These are phyloP conservation scores for Pipa parva DNA, from an alignment of 2,113 vertebrate species.

Conservation along the genomic window DNA sequence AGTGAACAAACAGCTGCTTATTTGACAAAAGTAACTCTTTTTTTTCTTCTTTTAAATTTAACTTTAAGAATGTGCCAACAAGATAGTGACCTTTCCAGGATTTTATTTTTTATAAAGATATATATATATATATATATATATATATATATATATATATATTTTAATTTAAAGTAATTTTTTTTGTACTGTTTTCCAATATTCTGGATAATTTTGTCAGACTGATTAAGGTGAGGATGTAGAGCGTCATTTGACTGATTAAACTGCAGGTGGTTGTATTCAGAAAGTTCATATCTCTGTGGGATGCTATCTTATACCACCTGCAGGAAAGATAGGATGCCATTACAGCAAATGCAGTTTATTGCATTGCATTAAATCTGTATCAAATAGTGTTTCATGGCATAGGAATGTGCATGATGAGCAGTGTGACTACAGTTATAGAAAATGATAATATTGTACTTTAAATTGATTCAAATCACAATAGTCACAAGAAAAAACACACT, in stretches of 20 bases:
- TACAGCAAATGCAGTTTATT: slow-evolving; percentile 14
- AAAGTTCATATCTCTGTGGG: slow-evolving; percentile 31
- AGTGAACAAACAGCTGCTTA: slow-evolving; percentile 86
- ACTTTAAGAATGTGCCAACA: slow-evolving; percentile 72
- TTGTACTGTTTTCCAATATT: background rate
- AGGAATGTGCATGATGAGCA: background rate
- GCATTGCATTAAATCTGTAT: background rate
- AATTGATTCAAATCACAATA: too few relatives aligned
- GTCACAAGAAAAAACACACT: too few relatives aligned
- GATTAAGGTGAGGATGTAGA: background rate
- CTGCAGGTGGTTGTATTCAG: slow-evolving; percentile 27
- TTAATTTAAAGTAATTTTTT: too few relatives aligned
- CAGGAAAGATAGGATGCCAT: slow-evolving; percentile 13
- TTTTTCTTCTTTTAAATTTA: slow-evolving; percentile 74
- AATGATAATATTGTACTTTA: too few relatives aligned
- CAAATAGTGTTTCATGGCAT: slow-evolving; percentile 20
- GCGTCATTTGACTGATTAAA: background rate
- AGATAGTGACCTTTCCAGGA: slow-evolving; percentile 60
- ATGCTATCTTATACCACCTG: slow-evolving; percentile 18
- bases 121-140: background rate
- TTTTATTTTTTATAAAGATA: slow-evolving; percentile 18
- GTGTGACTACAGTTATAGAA: too few relatives aligned
- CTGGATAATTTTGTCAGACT: background rate
- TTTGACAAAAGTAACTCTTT: slow-evolving; percentile 85
- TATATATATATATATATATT: background rate